Base-by-base conservation (phyloP, 2,888 invertebrate species). In the Calameuta filiformis region DNA sequence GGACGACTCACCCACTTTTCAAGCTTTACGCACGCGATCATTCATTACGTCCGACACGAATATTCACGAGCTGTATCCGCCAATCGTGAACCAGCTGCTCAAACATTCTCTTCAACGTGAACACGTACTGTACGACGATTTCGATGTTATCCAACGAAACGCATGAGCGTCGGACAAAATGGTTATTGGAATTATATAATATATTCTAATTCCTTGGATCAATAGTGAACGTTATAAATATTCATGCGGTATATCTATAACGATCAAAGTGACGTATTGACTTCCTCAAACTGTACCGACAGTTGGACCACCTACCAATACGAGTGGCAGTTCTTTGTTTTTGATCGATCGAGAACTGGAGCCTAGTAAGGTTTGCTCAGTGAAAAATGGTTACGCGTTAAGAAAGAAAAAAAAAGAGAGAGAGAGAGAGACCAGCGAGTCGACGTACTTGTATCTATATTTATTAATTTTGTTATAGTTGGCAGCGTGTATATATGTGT, bases 21-120 rank as follows among this genome's bases (percentile, higher is more conserved):
- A 56, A 56, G 56, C 56, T 56, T 56, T 56, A 56, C 56, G 23
- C 56, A 56, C 56, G 56, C 56, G 56, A 56, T 56, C 56, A 56
- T 56, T 56, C 56, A 1, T 56, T 56, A 56, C 56, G 23, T 23
- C 56, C 23, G 23, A 23, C 56, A 56, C 56, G 56, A 56, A 56
- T 56, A 56, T 56, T 56, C 56, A 56, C 23, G 0, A 9, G 15
- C 2, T 2, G 23, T 56, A 56, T 56, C 23, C 56, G 56, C 56
- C 56, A 56, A 23, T 9, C 9, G 56, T 2, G 56, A 56, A 56
- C 6, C 56, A 74, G 77, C 68, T 75, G 74, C 69, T 75, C 80
- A 76, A 81, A 74, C 71, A 76, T 81, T 83, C 81, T 81, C 73
- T 78, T 81, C 79, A 77, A 83, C 81, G 6, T 2, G 9, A 2